phyloP scores from a whole-genome alignment of 2,113 vertebrate species.

The Pardalotus punctatus region DNA sequence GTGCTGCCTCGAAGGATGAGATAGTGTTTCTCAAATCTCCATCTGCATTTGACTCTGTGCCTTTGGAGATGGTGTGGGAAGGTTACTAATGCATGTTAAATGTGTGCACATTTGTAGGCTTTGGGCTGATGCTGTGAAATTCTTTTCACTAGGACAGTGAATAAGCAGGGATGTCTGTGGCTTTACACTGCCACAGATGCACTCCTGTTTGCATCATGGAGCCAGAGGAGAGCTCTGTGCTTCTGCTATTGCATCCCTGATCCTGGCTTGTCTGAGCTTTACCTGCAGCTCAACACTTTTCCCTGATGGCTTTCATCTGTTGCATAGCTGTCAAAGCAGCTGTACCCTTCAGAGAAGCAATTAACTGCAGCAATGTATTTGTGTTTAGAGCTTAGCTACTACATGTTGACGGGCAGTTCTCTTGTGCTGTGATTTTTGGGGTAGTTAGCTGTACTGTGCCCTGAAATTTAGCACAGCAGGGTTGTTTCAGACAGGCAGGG shows the following conservation, averaged over 20 bases:
- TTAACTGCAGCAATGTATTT: not conserved
- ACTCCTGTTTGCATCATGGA: not conserved
- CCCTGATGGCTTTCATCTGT: not conserved
- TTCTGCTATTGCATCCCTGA: not conserved
- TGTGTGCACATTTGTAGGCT: not conserved
- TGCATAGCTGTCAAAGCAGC: not conserved
- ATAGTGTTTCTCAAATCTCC: not conserved
- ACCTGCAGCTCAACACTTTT: not conserved
- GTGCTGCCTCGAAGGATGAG: not conserved
- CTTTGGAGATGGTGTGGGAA: not conserved
- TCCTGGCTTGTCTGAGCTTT: not conserved
- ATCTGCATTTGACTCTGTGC: not conserved
- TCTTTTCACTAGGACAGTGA: not conserved
- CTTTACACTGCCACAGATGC: not conserved
- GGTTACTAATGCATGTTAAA: not conserved
- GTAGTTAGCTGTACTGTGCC: not conserved
- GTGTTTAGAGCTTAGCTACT: not conserved
- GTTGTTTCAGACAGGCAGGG: not conserved
- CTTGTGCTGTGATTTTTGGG: not conserved
- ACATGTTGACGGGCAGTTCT: not conserved
- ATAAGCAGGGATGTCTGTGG: not conserved
- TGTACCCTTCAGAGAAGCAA: not conserved
- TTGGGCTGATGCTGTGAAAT: not conserved
- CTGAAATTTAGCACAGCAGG: not conserved
- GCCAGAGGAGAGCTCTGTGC: not conserved